A percentile compares a stretch with the other conserved stretches of the same genome.
Conservation (phyloP, 2,113 vertebrate species). For the Bubalus kerabau region DNA sequence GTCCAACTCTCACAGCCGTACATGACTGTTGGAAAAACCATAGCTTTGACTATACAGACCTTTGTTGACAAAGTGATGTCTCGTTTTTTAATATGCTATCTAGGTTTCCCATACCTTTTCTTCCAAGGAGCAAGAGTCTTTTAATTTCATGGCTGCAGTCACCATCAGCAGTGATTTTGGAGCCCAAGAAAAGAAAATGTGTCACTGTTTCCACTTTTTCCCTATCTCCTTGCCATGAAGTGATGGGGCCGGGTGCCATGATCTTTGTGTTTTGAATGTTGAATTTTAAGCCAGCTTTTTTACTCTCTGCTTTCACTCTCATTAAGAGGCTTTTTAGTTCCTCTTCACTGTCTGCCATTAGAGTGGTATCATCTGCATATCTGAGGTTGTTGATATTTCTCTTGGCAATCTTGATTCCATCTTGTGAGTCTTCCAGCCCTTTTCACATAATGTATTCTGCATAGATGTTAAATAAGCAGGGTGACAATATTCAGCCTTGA, state of each 20-base stretch:
- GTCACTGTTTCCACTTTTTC: neutral
- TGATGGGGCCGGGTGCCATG: neutral
- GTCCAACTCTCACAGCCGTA: neutral
- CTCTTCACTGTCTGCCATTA: neutral
- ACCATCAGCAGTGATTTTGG: neutral
- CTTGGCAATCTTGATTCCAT: neutral
- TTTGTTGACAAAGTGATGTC: neutral
- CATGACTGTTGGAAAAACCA: neutral
- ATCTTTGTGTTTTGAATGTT: neutral
- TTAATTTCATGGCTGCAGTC: neutral
- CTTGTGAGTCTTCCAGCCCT: neutral
- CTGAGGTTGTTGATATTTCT: neutral
- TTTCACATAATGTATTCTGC: neutral
- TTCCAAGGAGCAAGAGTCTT: neutral
- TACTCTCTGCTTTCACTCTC: neutral
- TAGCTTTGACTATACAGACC: neutral
- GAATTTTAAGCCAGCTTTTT: neutral
- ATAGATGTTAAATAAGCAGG: neutral
- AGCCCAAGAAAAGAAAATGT: neutral
- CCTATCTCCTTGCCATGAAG: neutral
- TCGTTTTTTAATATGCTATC: neutral
- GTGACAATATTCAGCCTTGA: neutral
- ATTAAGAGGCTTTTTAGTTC: neutral
- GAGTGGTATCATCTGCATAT: neutral
- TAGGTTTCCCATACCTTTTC: neutral